Evolutionary conservation across 2,113 vertebrate species (phyloP), one percentile per base, ranked within the genome.

Genomic region (Macroglossus sobrinus): DNA sequence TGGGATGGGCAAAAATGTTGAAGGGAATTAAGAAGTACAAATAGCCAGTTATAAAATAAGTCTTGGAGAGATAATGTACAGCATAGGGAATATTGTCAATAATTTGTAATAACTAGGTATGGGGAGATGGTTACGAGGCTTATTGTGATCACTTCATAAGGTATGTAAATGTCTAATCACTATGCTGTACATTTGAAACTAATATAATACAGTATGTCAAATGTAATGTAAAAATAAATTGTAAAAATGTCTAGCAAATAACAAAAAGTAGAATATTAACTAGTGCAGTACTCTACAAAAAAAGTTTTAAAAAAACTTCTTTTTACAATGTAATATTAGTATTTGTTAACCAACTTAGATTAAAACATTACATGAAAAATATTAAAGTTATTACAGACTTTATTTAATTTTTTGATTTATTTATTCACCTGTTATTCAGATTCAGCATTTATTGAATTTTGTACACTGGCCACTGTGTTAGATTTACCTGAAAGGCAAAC

Each of bases 301-400:
- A 55, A 45, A 69, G 19, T 94, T 74, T 9, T 53, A 10, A 47
- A 69, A 61, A 50, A 35, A 57, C 40, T 85, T 61, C 24, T 91
- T 12, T 57, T 84, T 38, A 14, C 19, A 64, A 0, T 76, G 0
- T 78, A 63, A 13, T 75, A 2, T 9, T 75, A 55, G 4, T 76
- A 35, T 72, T 75, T 72, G 4, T 57, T 81, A 71, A 96, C 4
- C 11, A 78, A 69, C 5, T 55, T 53, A 66, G 71, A 59, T 69
- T 72, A 40, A 84, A 96, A n/a, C 7, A 21, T 19, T 96, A 10
- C 45, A 64, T 85, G 40, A 86, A 94, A 82, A 91, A 82, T 89
- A n/a, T 53, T 55, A 9, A 45, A 74, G 7, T 53, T 75, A 59
- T 66, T 78, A 66, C 68, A 89, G 1, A 55, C 64, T 71, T 89